Base-by-base conservation (phyloP, 2,113 vertebrate species). In the Anolis sagrei region DNA sequence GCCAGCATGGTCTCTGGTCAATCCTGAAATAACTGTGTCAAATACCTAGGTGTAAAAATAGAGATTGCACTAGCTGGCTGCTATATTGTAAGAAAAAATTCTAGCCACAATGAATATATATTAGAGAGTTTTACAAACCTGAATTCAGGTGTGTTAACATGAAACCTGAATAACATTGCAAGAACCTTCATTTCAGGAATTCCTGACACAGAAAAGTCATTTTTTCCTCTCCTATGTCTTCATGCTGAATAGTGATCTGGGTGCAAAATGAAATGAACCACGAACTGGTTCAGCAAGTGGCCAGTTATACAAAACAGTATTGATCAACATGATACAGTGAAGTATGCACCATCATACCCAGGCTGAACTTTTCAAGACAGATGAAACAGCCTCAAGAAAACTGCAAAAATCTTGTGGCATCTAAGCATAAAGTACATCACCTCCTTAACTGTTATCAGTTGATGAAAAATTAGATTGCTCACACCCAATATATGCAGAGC, bases 381-480 rank as follows among this genome's bases (percentile, higher is more conserved):
- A 9, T 51, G 5, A 51, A 18, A 76, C 79, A 51, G 23, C 6
- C 81, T 14, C 62, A 8, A 82, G 62, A 80, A 27, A 18, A 29
- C 39, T 34, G 27, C 29, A 82, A 61, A 64, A 78, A 76, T 36
- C 1, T 1, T 27, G 75, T 79, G 62, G 76, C 9, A 4, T n/a
- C 0, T 1, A 82, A 62, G 39, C 44, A 23, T 61, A 79, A 49
- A 34, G 36, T 18, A 7, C 36, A 19, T 32, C 16, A 89, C 21
- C 23, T 76, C 7, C 0, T 5, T 77, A 58, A 72, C 7, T 68
- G 54, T 58, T 72, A 44, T 80, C 75, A 62, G 19, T 23, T 25
- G 62, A 13, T 81, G n/a, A 87, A 88, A 91, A 79, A 82, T 25
- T 29, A 85, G 61, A 36, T 51, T 73, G 9, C 10, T 75, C 21